Conservation (phyloP, 2,797 vertebrate species). For the Phylloscopus collybita region DNA sequence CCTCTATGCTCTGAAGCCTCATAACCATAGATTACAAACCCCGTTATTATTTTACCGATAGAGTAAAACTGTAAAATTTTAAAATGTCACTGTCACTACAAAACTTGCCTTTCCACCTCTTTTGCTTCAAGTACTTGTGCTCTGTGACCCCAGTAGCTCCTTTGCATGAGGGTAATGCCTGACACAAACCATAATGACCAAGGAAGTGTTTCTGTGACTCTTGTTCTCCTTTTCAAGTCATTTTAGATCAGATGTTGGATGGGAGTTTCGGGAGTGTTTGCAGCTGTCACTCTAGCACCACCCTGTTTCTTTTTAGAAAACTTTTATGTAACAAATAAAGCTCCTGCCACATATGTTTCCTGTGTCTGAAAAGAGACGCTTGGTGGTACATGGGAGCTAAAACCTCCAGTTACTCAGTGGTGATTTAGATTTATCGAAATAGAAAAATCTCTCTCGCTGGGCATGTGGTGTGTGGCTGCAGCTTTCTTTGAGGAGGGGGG, state of each 20-base stretch:
- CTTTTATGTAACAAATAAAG: background rate
- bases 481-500: background rate
- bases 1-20: background rate
- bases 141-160: background rate
- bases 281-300: background rate
- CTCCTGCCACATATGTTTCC: background rate
- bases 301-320: background rate
- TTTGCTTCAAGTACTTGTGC: background rate
- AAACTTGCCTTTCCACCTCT: background rate
- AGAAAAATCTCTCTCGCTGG: background rate
- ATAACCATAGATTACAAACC: background rate
- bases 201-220: background rate
- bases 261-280: background rate
- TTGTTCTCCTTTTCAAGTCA: background rate
- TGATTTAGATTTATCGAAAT: rapidly evolving
- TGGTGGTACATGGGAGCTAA: background rate
- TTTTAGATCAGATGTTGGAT: background rate
- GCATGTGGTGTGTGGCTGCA: rapidly evolving
- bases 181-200: background rate
- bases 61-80: rapidly evolving
- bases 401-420: background rate
- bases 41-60: background rate
- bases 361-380: background rate
- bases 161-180: background rate
- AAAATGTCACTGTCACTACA: background rate